A percentile compares a stretch with the other conserved stretches of the same genome.
phyloP scores from a whole-genome alignment of 2,797 vertebrate genomes.

The Antrozous pallidus region DNA sequence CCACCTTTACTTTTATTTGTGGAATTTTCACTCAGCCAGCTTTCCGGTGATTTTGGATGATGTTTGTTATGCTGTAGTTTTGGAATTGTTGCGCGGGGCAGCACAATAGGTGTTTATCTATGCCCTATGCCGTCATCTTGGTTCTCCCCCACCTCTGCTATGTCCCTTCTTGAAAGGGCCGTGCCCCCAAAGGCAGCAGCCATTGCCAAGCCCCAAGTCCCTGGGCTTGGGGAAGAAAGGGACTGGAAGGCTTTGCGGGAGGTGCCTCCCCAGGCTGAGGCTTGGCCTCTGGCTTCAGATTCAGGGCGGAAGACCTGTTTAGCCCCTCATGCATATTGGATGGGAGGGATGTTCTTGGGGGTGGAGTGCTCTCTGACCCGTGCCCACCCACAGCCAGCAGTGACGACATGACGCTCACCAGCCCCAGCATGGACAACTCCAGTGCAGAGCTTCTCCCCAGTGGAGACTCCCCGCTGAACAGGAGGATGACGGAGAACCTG shows the following conservation, averaged over 20 bases:
- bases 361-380: not conserved
- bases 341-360: not conserved
- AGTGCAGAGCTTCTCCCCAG: slow-evolving; percentile 94
- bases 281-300: not conserved
- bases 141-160: too few species aligned
- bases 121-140: too few species aligned
- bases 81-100: too few species aligned
- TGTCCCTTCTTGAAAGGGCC: not conserved
- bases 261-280: not conserved
- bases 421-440: slow-evolving; percentile 99
- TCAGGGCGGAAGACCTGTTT: not conserved
- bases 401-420: slow-evolving; percentile 98
- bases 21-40: too few species aligned
- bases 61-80: too few species aligned
- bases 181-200: not conserved
- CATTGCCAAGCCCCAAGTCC: not conserved
- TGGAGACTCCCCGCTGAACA: slow-evolving; percentile 95
- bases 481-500: slow-evolving; percentile 95
- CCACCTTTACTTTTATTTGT: too few species aligned
- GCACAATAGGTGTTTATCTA: too few species aligned
- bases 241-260: not conserved
- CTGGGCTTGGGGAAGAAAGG: not conserved
- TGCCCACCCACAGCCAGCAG: slow-evolving; percentile 89
- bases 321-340: not conserved
- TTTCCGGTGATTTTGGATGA: too few species aligned